Evolutionary conservation across 2,113 vertebrate species (phyloP), one percentile per base, ranked within the genome.

Genomic region (Camelus dromedarius): DNA sequence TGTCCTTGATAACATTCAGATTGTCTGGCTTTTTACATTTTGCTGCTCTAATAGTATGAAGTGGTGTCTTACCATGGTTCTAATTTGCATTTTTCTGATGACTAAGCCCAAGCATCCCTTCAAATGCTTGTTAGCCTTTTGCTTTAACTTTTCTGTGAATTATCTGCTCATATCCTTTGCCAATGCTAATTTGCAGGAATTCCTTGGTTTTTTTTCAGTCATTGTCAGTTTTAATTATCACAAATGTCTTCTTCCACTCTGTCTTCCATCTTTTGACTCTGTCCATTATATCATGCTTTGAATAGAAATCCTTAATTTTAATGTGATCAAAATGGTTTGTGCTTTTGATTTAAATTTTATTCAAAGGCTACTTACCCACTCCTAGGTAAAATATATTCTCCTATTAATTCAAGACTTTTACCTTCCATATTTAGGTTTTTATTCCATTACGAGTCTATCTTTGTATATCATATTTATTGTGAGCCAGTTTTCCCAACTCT

Each of bases 101-200:
- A 42, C 69, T 69, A 69, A 46, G 50, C 35, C 28, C n/a, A 50
- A 58, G 38, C 64, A 32, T 86, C 82, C 67, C 81, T 76, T 93
- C 80, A 10, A 75, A 42, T 75, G 69, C 56, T 84, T 38, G 26
- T 83, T 92, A 32, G 42, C 58, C 79, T 73, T 81, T 73, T 52
- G 42, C 38, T 62, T 92, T 92, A 73, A 42, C 38, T 83, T 83
- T 52, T 30, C 79, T 83, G 18, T 50, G 83, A 73, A 60, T 92
- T 83, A 24, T 18, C 54, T 52, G n/a, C 48, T 75, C 72, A 19
- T 70, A 69, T 56, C 10, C 58, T n/a, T 58, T 93, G 81, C 60
- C 81, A 93, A 48, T 58, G 52, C 26, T 67, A 72, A 93, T 58
- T 75, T 64, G 80, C 46, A 76, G 35, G 70, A 93, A 66, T 93